Evolutionary conservation across 2,113 vertebrate species (phyloP).

Genomic region (Gracilinanus agilis): DNA sequence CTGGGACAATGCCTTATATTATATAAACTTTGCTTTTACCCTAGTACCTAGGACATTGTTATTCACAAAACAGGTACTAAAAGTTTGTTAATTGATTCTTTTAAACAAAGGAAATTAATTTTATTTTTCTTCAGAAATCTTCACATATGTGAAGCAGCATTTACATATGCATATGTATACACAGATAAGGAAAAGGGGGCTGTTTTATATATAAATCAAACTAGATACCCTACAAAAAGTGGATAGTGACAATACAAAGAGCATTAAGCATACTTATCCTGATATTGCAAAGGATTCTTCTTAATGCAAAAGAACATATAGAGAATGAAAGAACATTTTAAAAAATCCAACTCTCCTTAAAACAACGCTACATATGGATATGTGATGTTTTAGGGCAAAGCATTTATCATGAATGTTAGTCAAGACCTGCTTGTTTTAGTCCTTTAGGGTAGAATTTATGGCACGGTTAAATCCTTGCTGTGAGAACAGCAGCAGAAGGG

Average conservation of each 20-base stretch:
- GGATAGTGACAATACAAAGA: neutral
- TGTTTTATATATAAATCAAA: neutral
- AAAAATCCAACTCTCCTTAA: neutral
- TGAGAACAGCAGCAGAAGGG: neutral
- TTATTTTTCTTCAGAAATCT: neutral
- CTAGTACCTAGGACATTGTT: neutral
- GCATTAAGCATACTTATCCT: neutral
- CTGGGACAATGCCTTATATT: neutral
- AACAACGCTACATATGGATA: neutral
- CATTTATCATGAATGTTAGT: neutral
- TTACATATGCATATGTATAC: neutral
- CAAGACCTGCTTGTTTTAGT: neutral
- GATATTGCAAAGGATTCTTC: neutral
- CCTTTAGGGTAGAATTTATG: neutral
- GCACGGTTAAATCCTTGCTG: neutral
- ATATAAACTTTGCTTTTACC: neutral
- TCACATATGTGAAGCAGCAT: neutral
- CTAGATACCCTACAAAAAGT: neutral
- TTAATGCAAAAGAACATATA: neutral
- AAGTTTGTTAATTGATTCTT: neutral
- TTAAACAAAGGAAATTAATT: neutral
- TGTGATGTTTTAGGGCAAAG: neutral
- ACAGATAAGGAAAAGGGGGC: neutral
- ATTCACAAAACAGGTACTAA: neutral
- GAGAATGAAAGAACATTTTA: neutral